A percentile compares a stretch with the other conserved stretches of the same genome.
phyloP scores from a whole-genome alignment of 2,888 invertebrate genomes.

The Caenorhabditis sp. region DNA sequence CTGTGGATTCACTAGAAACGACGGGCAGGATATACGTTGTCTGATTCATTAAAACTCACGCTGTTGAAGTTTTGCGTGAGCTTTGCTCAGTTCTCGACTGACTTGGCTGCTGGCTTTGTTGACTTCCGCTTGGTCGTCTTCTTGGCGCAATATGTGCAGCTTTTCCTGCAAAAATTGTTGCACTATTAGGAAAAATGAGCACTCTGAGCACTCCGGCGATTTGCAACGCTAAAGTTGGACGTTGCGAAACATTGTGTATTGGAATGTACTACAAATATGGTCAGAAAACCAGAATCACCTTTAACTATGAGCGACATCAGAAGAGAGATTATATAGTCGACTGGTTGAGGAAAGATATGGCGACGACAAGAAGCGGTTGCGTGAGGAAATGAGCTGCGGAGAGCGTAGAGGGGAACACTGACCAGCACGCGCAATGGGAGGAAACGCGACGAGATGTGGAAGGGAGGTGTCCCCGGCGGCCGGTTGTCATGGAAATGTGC shows the following conservation, averaged over 20 bases:
- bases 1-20: constrained; percentile 27
- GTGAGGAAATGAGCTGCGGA: constrained; percentile 46
- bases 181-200: neutral
- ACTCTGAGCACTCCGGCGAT: too few relatives aligned
- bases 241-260: too few relatives aligned
- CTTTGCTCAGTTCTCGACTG: constrained; percentile 27
- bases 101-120: constrained; percentile 5
- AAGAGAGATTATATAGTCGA: constrained; percentile 5
- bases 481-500: constrained; percentile 36
- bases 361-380: neutral
- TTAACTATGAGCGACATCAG: constrained; percentile 35
- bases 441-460: too few relatives aligned
- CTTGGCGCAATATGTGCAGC: constrained; percentile 47
- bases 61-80: constrained; percentile 26
- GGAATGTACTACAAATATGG: too few relatives aligned
- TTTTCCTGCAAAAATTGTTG: constrained; percentile 31
- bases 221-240: too few relatives aligned
- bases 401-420: constrained; percentile 30
- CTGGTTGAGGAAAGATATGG: constrained; percentile 16
- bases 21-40: too few relatives aligned
- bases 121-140: constrained; percentile 33
- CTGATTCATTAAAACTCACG: too few relatives aligned
- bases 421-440: constrained; percentile 28
- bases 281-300: constrained; percentile 22
- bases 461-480: constrained; percentile 2